Percentiles rank a stretch among this genome's conserved stretches.
phyloP scores from a whole-genome alignment of 2,113 vertebrate species.

The Pygoscelis antarcticus region DNA sequence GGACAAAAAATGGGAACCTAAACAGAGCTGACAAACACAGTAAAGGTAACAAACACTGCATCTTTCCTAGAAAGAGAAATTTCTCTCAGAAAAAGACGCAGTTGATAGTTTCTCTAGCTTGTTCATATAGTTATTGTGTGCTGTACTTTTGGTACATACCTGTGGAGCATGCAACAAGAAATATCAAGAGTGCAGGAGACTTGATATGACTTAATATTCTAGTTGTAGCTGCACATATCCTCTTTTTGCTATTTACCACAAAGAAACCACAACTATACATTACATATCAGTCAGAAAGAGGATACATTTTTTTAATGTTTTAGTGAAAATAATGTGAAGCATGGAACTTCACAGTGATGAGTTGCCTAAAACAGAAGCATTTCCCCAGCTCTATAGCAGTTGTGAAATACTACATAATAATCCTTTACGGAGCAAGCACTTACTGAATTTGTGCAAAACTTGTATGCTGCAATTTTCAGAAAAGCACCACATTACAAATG shows the following conservation, averaged over 20 bases:
- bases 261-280: not conserved
- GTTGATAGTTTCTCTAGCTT: not conserved
- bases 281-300: not conserved
- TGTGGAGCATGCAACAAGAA: not conserved
- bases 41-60: not conserved
- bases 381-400: not conserved
- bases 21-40: not conserved
- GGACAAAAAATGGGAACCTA: not conserved
- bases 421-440: not conserved
- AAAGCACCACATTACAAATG: conserved; percentile 43
- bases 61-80: not conserved
- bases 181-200: not conserved
- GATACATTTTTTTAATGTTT: not conserved
- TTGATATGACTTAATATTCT: not conserved
- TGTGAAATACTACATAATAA: not conserved
- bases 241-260: not conserved
- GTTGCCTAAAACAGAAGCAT: not conserved
- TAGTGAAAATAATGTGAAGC: not conserved
- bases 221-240: rapidly evolving
- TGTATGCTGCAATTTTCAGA: conserved; percentile 18
- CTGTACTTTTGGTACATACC: not conserved
- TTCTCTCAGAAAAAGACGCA: not conserved
- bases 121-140: not conserved
- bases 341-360: not conserved
- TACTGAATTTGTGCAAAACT: conserved; percentile 11